These are phyloP conservation scores for Eupithecia subumbrata DNA, from an alignment of 2,888 invertebrate genomes.

Conservation along the genomic window DNA sequence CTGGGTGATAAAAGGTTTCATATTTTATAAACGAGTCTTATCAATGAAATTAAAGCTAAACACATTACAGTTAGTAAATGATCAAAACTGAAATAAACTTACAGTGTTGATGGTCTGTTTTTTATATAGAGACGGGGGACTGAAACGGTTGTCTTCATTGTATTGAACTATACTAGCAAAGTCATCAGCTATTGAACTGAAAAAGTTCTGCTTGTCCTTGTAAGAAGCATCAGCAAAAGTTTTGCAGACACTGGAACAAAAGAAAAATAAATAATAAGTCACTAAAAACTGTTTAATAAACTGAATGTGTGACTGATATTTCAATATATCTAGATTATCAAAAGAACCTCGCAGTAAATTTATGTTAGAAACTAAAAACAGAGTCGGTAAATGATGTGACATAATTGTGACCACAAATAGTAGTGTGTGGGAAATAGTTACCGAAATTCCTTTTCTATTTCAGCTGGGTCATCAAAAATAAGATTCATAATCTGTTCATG, in stretches of 20 bases:
- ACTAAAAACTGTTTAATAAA: background rate
- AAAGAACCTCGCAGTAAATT: background rate
- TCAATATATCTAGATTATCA: background rate
- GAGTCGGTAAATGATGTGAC: background rate
- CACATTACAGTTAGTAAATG: background rate
- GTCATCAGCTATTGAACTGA: conserved; percentile 91
- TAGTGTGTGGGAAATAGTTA: background rate
- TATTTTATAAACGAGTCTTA: background rate
- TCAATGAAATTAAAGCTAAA: background rate
- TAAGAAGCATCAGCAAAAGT: conserved; percentile 86
- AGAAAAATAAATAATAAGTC: background rate
- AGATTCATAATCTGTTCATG: conserved; percentile 87
- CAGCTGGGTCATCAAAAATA: conserved; percentile 74
- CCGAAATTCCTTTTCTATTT: conserved; percentile 88
- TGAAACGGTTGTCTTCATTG: conserved; percentile 94
- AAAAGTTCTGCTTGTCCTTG: conserved; percentile 91
- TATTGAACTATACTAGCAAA: conserved; percentile 97
- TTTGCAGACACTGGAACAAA: conserved; percentile 87
- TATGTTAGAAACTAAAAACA: background rate
- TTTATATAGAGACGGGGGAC: conserved; percentile 82
- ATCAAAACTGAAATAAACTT: conserved; percentile 36
- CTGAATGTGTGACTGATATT: too few relatives aligned
- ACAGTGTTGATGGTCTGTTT: conserved; percentile 91
- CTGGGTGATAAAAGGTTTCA: conserved; percentile 52
- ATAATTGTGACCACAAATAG: background rate